phyloP scores from a whole-genome alignment of 2,797 vertebrate genomes.

The Eospalax fontanierii region DNA sequence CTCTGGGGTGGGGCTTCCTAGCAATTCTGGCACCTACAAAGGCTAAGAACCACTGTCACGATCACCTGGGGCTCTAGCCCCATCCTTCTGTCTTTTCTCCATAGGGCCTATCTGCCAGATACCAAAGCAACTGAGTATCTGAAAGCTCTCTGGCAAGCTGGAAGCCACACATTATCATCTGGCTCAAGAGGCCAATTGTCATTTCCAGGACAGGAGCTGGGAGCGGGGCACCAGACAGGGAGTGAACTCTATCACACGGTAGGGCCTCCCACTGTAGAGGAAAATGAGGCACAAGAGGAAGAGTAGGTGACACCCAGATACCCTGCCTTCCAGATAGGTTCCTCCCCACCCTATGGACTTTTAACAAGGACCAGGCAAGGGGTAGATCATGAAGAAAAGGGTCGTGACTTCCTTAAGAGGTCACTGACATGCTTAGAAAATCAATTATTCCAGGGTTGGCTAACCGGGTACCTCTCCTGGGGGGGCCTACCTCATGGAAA shows the following conservation, averaged over 20 bases:
- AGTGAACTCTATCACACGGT: neutral
- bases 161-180: neutral
- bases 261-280: neutral
- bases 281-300: neutral
- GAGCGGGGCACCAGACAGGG: neutral
- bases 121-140: neutral
- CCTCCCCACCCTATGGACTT: neutral
- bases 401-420: neutral
- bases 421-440: neutral
- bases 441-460: neutral
- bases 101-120: neutral
- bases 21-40: neutral
- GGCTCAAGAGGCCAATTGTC: neutral
- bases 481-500: constrained; percentile 31
- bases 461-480: neutral
- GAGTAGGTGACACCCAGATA: neutral
- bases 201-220: neutral
- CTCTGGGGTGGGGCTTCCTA: neutral
- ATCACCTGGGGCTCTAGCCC: neutral
- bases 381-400: neutral
- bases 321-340: neutral
- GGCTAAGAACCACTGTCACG: neutral
- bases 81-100: neutral
- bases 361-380: neutral
- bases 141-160: neutral